These are phyloP conservation scores for Ceryle rudis DNA, from an alignment of 2,797 vertebrate species.

Conservation along the genomic window DNA sequence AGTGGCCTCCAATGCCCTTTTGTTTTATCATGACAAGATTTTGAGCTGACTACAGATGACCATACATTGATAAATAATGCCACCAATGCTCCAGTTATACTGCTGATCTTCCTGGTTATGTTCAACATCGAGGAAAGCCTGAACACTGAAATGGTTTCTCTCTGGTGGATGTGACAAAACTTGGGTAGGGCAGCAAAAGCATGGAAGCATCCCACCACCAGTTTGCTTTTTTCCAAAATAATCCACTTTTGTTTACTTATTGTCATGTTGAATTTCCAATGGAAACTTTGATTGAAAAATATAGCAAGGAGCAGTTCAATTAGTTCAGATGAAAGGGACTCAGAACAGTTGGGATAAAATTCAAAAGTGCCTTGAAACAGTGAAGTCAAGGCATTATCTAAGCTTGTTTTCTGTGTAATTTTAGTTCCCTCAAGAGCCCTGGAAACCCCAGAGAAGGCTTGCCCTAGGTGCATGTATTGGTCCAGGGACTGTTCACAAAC, in stretches of 20 bases:
- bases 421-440: neutral
- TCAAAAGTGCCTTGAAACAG: neutral
- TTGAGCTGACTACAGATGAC: neutral
- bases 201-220: neutral
- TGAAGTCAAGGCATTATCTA: neutral
- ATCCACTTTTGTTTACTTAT: neutral
- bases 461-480: fast-evolving
- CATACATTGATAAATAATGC: neutral
- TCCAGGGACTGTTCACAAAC: neutral
- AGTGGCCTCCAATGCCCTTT: neutral
- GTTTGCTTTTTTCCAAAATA: neutral
- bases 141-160: neutral
- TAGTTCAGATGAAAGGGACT: neutral
- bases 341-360: neutral
- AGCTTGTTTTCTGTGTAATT: neutral
- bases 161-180: neutral
- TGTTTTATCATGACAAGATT: neutral
- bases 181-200: neutral
- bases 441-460: neutral
- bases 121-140: neutral
- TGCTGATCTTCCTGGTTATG: neutral
- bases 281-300: neutral
- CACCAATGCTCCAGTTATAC: neutral
- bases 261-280: neutral
- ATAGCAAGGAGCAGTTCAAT: neutral